Percentiles rank a stretch among this genome's conserved stretches.
Conservation (phyloP, 2,888 invertebrate species). For the Rhaphigaster nebulosa region DNA sequence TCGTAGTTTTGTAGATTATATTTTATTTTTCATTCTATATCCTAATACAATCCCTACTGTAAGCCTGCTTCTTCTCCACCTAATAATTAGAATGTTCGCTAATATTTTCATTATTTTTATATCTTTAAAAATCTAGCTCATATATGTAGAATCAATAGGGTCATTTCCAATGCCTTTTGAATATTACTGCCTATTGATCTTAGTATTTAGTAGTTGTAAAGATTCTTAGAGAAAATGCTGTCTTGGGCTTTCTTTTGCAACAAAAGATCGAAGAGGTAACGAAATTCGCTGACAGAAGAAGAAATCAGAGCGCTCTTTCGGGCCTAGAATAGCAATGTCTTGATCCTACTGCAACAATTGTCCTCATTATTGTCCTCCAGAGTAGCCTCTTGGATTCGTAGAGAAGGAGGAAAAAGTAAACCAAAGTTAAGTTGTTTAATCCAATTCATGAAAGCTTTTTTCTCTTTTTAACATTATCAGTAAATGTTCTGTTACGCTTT, state of each 20-base stretch:
- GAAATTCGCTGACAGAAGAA: neutral
- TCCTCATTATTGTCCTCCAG: neutral
- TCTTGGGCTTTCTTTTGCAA: neutral
- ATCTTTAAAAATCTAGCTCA: too few species aligned
- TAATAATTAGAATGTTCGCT: too few species aligned
- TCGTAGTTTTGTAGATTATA: too few species aligned
- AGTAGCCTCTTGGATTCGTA: neutral
- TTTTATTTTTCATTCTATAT: too few species aligned
- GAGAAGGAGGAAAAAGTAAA: neutral
- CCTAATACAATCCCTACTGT: too few species aligned
- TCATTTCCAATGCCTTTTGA: neutral
- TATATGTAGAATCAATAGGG: too few species aligned
- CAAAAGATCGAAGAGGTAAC: neutral
- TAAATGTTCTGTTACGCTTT: too few species aligned
- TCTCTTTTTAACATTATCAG: too few species aligned
- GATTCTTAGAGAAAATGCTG: neutral
- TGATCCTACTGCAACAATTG: neutral
- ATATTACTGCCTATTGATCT: neutral
- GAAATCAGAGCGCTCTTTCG: neutral
- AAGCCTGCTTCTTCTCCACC: too few species aligned
- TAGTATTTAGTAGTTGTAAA: neutral
- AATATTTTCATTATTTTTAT: too few species aligned
- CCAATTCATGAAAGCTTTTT: too few species aligned
- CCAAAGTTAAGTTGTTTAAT: neutral
- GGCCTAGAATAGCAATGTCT: neutral